These are phyloP conservation scores for Euura saliciscinereae DNA, from an alignment of 1,140 invertebrate species.

Conservation along the genomic window DNA sequence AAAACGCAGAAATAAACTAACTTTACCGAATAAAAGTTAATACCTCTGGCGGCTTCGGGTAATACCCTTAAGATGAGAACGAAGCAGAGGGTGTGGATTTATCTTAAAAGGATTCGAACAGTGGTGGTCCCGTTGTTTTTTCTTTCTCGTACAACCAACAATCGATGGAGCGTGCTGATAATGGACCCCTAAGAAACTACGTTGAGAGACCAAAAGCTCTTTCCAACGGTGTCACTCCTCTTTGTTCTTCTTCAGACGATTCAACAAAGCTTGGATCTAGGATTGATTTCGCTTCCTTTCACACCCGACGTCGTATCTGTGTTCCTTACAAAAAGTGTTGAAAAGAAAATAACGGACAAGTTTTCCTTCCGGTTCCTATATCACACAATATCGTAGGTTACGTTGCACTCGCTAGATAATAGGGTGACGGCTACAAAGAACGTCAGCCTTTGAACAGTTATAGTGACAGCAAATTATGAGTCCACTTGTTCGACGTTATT, in stretches of 20 bases:
- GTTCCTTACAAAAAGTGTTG: neutral
- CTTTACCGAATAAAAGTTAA: neutral
- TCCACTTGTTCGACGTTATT: too few relatives aligned
- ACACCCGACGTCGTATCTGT: neutral
- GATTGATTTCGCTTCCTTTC: neutral
- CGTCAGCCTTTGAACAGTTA: too few relatives aligned
- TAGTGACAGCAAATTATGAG: too few relatives aligned
- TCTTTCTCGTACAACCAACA: neutral
- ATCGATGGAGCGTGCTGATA: constrained; percentile 5
- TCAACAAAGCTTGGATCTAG: neutral
- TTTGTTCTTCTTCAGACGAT: neutral
- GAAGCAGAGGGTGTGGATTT: neutral
- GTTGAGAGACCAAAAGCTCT: neutral
- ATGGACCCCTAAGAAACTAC: neutral
- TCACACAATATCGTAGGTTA: too few relatives aligned
- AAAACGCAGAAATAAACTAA: constrained; percentile 4
- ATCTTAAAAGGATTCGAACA: constrained; percentile 2
- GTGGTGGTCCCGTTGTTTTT: neutral
- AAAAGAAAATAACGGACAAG: too few relatives aligned
- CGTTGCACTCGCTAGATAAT: too few relatives aligned
- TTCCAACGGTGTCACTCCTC: neutral
- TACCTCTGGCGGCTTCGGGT: neutral
- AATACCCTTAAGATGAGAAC: neutral
- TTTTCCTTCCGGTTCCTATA: too few relatives aligned
- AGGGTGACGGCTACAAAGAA: too few relatives aligned